Evolutionary conservation across 2,888 invertebrate species (phyloP).

Genomic region (Eristalis intricaria): DNA sequence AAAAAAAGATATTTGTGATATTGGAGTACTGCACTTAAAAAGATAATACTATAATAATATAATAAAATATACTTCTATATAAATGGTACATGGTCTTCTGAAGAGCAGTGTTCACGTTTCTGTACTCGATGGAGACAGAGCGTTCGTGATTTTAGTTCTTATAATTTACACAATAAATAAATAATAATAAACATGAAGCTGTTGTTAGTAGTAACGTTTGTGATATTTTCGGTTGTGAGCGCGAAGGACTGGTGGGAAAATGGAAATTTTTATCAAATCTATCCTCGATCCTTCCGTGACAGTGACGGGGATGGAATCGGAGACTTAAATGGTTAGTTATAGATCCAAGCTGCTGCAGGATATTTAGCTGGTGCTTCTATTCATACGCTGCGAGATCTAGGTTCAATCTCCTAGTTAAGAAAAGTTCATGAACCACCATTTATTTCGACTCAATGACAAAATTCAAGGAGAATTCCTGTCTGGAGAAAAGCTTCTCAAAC

Average conservation of each 20-base stretch:
- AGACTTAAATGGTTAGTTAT: constrained; percentile 83
- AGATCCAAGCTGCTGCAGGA: not conserved
- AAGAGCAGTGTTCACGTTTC: not conserved
- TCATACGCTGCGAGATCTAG: too few species aligned
- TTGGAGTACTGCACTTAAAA: not conserved
- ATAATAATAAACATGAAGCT: not conserved
- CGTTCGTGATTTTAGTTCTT: not conserved
- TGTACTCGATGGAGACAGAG: not conserved
- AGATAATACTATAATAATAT: not conserved
- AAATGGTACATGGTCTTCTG: not conserved
- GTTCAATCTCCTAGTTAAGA: too few species aligned
- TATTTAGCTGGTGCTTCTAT: too few species aligned
- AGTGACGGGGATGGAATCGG: constrained; percentile 89
- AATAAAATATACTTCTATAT: not conserved
- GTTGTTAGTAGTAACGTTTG: not conserved
- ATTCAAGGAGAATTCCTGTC: too few species aligned
- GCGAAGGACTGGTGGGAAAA: constrained; percentile 79
- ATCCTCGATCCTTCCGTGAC: constrained; percentile 91
- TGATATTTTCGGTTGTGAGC: constrained; percentile 23
- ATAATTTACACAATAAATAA: not conserved
- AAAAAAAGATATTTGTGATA: not conserved
- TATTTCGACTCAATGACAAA: too few species aligned
- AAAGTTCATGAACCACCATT: too few species aligned
- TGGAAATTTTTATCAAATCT: constrained; percentile 88
- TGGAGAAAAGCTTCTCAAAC: too few species aligned